Evolutionary conservation across 1,140 invertebrate species (phyloP), one percentile per base, ranked within the genome.

Genomic region (Pseudomyrmex gracilis): DNA sequence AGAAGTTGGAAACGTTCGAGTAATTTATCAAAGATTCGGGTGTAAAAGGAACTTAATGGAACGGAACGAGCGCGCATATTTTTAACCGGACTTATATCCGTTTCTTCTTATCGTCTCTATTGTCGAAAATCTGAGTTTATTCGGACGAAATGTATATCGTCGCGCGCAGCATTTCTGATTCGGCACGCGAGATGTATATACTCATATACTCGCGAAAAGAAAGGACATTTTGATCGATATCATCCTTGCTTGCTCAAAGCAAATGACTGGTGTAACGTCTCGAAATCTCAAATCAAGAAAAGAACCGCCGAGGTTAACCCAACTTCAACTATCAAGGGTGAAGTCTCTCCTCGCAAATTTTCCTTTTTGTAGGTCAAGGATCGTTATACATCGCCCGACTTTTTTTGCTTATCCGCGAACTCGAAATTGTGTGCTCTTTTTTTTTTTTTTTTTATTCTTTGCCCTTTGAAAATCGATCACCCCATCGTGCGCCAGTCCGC

Each of bases 1-100:
- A 67, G 9, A 67, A 22, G 9, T 57, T 67, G 8, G 9, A 12
- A 49, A 77, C 45, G 13, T 76, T 64, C 3, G 13, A 57, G 5
- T 78, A 68, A 78, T 78, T 78, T 78, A 70, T 78, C 51, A 70
- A 68, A 58, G 17, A 78, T 68, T 68, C 13, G n/a, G 2, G 13
- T 17, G 49, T 57, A 22, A 58, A 67, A 68, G 15, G 7, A 58
- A 55, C 10, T 57, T 43, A 20, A 45, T 77, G 7, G 47, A 43
- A 67, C n/a, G 49, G 22, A 55, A 2, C 13, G 15, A 17, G 61
- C 2, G 17, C 17, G 9, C 17, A 55, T 68, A 77, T 67, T 67
- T 77, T 67, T 77, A 43, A n/a, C 9, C 12, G 1, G 43, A 9
- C 10, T 60, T 12, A 7, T 13, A 5, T 34, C 0, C 7, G 34